Base-by-base conservation (phyloP, 2,888 invertebrate species). In the Ischnus inquisitorius region DNA sequence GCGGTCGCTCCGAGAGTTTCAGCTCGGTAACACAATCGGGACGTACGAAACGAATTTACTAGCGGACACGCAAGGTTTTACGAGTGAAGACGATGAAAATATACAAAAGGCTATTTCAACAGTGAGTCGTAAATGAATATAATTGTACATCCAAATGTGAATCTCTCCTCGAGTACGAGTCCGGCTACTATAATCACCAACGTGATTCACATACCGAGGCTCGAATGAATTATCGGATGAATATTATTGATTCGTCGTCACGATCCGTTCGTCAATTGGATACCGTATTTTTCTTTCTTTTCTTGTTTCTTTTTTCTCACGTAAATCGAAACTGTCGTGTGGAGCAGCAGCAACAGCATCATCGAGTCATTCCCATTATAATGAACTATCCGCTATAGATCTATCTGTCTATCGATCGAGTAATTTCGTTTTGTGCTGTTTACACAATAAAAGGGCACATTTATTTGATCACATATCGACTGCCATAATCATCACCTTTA, bases 361-460 rank as follows among this genome's bases (percentile, higher is more conserved):
- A 25, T 28, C 60, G 14, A 60, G 25, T 19, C 12, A 34, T 39
- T 22, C 28, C 34, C 75, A 51, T 62, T 48, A 64, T 28, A 64
- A 64, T 51, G 64, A 48, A 51, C 48, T 60, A 28, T 64, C 39
- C 14, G 43, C 72, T 75, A 39, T 34, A 74, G 28, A 74, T 43
- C 34, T 64, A 74, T 43, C 19, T 65, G 8, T 28, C 65, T 71
- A 89, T 80, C 22, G 46, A 64, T 68, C 64, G 69, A 48, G 16
- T 67, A 60, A 48, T 46, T 87, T 89, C 84, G 72, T 89, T 90
- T 92, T 93, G 91, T 93, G 92, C 92, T 90, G 90, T 85, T 90
- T 90, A 88, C 86, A 91, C 89, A 90, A 88, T 87, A 89, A 92
- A 92, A 92, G 92, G 92, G 91, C 93, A 93, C 93, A 92, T 92